phyloP scores from a whole-genome alignment of 2,888 invertebrate species.

The Drosophila vallismaia region DNA sequence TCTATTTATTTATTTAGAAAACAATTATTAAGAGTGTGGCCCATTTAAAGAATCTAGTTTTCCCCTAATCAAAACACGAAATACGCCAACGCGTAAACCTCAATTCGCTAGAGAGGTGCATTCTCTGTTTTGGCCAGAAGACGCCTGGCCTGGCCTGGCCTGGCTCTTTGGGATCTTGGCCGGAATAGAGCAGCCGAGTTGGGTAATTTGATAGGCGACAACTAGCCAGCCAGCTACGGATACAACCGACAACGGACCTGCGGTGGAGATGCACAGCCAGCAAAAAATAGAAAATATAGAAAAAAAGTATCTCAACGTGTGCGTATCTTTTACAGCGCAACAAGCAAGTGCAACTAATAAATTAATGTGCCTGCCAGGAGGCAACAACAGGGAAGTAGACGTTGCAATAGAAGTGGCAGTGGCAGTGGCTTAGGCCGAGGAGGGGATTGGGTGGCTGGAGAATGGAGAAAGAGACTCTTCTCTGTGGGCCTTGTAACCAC shows the following conservation, averaged over 20 bases:
- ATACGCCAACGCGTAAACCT: constrained; percentile 43
- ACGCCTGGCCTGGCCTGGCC: constrained; percentile 48
- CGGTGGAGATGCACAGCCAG: constrained; percentile 6
- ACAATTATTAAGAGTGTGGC: constrained; percentile 11
- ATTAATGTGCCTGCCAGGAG: constrained; percentile 68
- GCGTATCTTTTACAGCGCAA: constrained; percentile 70
- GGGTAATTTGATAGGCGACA: constrained; percentile 77
- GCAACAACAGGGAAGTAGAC: constrained; percentile 33
- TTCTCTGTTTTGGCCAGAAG: constrained; percentile 21
- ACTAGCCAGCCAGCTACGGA: constrained; percentile 45
- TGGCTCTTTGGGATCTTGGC: constrained; percentile 46
- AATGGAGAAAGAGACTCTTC: constrained; percentile 17
- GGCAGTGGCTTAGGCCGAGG: background rate
- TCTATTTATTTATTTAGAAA: background rate
- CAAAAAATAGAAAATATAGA: constrained; percentile 18
- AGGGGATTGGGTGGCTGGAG: background rate
- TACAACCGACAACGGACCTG: constrained; percentile 35
- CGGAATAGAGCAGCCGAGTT: constrained; percentile 29
- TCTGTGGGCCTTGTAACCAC: constrained; percentile 42
- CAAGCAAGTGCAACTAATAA: constrained; percentile 75
- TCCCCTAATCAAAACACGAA: constrained; percentile 32
- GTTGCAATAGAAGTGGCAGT: background rate
- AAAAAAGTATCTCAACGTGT: constrained; percentile 52
- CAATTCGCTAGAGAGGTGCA: constrained; percentile 15
- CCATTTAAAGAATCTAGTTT: constrained; percentile 7